Base-by-base conservation (phyloP, 1,140 invertebrate genomes). In the Trachymyrmex septentrionalis region DNA sequence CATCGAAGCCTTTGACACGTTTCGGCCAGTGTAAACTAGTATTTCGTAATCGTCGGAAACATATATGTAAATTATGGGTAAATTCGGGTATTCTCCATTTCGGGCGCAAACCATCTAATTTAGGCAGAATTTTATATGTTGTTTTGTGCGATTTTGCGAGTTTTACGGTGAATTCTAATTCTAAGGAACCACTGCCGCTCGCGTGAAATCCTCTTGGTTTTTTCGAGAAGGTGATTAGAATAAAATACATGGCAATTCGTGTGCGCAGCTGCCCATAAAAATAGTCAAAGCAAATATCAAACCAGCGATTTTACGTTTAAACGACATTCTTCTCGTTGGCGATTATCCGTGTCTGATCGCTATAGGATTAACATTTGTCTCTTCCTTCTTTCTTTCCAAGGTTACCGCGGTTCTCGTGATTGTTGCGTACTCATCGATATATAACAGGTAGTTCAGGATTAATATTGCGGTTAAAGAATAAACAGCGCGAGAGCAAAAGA, bases 391-490 rank as follows among this genome's bases (percentile, higher is more conserved):
- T 88, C 48, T 71, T 88, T 82, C 78, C 69, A 66, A 50, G 64
- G 44, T 63, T 77, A 66, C 69, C 61, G 55, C 59, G 24, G 7
- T 53, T 84, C n/a, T n/a, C 16, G 80, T 38, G 19, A 80, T 53
- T 78, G 53, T 80, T 76, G 55, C 66, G 48, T 38, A 66, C 50
- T 63, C 30, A 57, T 30, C 69, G 61, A 75, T 63, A n/a, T n/a
- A n/a, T n/a, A 67, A 55, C 66, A 73, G 66, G 55, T 57, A 67
- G 59, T 59, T 53, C 21, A 63, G 86, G 75, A 90, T 91, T 91
- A 90, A 88, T 92, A 85, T 87, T 92, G 91, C 61, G 91, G 90
- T 91, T 86, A 86, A 71, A 87, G 69, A 87, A 76, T 87, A 92
- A 92, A 92, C 84, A 91, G 57, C 30, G 21, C 10, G 84, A 48